Evolutionary conservation across 2,797 vertebrate genomes (phyloP).

Genomic region (Gymnothorax reevesii): DNA sequence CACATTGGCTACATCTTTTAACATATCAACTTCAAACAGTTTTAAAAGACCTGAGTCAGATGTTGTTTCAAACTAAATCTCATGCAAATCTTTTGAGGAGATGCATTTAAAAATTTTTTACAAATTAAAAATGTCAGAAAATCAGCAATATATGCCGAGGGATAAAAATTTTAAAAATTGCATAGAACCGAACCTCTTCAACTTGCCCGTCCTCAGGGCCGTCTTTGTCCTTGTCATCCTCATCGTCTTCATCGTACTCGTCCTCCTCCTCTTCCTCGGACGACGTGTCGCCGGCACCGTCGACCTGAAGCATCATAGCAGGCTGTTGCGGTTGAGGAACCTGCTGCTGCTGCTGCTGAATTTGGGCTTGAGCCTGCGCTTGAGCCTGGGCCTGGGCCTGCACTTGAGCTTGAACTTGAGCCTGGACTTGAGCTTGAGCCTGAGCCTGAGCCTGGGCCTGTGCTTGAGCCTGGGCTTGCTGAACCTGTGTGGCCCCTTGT

Average conservation of each 20-base stretch:
- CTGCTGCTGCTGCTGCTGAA: conserved; percentile 76
- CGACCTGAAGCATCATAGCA: conserved; percentile 92
- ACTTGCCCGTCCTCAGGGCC: conserved; percentile 95
- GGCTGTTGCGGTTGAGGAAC: conserved; percentile 73
- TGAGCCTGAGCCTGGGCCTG: conserved; percentile 52
- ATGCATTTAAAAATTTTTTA: too few relatives aligned
- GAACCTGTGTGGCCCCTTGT: conserved; percentile 69
- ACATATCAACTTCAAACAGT: too few relatives aligned
- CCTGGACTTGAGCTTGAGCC: conserved; percentile 52
- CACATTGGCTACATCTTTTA: too few relatives aligned
- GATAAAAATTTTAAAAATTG: not conserved
- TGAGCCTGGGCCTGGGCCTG: conserved; percentile 46
- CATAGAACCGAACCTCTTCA: conserved; percentile 80
- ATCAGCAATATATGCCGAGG: too few relatives aligned
- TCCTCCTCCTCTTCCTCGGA: conserved; percentile 98
- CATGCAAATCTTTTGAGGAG: too few relatives aligned
- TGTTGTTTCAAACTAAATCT: too few relatives aligned
- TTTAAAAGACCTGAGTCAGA: too few relatives aligned
- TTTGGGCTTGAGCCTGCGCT: conserved; percentile 44
- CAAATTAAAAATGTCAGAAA: too few relatives aligned
- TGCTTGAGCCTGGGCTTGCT: conserved; percentile 22
- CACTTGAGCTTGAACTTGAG: not conserved
- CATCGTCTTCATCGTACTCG: conserved; percentile 96
- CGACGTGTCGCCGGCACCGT: conserved; percentile 92
- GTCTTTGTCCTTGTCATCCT: conserved; percentile 97